These are phyloP conservation scores for Drosophila engyochracea DNA, from an alignment of 2,888 invertebrate genomes.

Conservation along the genomic window DNA sequence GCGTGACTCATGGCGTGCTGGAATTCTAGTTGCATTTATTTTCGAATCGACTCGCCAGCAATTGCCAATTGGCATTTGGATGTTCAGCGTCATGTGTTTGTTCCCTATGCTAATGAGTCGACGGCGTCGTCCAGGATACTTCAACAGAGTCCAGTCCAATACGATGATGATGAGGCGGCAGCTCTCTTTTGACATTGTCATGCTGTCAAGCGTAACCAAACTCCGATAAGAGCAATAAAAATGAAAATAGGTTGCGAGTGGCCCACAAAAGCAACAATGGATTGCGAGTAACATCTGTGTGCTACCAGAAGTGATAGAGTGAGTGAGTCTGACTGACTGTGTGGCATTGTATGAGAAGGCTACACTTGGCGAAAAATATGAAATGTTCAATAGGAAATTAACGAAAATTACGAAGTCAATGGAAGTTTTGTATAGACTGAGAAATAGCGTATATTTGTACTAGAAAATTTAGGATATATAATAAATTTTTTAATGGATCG, in stretches of 20 bases:
- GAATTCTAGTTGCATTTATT: slow-evolving; percentile 22
- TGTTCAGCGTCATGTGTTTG: slow-evolving; percentile 67
- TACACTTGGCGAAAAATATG: slow-evolving; percentile 38
- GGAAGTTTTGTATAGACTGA: not conserved
- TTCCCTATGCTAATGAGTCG: slow-evolving; percentile 66
- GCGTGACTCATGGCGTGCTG: slow-evolving; percentile 72
- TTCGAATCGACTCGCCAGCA: slow-evolving; percentile 15
- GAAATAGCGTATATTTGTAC: not conserved
- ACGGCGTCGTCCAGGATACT: slow-evolving; percentile 47
- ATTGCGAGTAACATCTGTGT: slow-evolving; percentile 65
- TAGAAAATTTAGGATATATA: accelerated
- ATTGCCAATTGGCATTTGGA: slow-evolving; percentile 71
- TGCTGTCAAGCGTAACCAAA: slow-evolving; percentile 82
- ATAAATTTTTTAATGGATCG: accelerated
- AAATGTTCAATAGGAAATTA: not conserved
- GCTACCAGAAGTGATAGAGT: slow-evolving; percentile 27
- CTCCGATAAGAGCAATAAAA: slow-evolving; percentile 84
- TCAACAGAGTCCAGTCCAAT: slow-evolving; percentile 43
- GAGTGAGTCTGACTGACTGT: slow-evolving; percentile 27
- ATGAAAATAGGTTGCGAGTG: slow-evolving; percentile 67
- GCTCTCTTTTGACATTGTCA: slow-evolving; percentile 71
- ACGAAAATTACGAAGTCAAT: not conserved
- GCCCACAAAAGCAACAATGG: slow-evolving; percentile 67
- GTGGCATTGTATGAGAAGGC: slow-evolving; percentile 22
- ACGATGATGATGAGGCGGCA: slow-evolving; percentile 43